Evolutionary conservation across 2,113 vertebrate species (phyloP), one percentile per base, ranked within the genome.

Genomic region (Rostratula benghalensis): DNA sequence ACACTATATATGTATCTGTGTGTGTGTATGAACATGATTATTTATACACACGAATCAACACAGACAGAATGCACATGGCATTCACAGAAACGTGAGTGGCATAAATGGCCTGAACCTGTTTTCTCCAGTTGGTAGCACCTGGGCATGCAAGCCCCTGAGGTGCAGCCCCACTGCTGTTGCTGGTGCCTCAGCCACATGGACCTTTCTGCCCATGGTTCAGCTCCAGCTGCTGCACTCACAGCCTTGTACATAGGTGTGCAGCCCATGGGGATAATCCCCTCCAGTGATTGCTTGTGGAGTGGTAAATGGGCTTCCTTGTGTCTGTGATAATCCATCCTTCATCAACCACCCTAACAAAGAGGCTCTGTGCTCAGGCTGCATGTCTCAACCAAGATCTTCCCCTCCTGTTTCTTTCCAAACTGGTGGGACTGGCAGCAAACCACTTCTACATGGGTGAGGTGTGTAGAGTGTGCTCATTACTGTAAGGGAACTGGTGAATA

Each of bases 1-100:
- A 16, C 27, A 2, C 4, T 56, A 3, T 25, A n/a, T 51, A 4
- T 22, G 2, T 48, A 10, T 39, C 8, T 21, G 1, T 19, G 7
- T 65, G 22, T 51, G 4, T 67, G 9, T 43, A 6, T 17, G 27
- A 63, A 2, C 31, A 13, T 2, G 3, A 11, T 53, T 64, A 24
- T 31, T 22, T 23, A 35, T 48, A 33, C 22, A 33, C n/a, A 48
- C 0, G 2, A 41, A 50, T 64, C 10, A 13, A 69, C n/a, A 28
- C 39, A 65, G 51, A 6, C 1, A 5, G 41, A 43, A 19, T 21
- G 35, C 11, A 13, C 37, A 10, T 8, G 37, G 43, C 74, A 8
- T 7, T 71, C 51, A 37, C 48, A 48, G 59, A 41, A 59, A 13
- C 1, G 22, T 6, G 13, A 33, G 25, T 24, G 69, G 17, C 28